Percentiles rank a stretch among this genome's conserved stretches.
phyloP scores from a whole-genome alignment of 1,140 invertebrate genomes.

The Hydropsyche tenuis region DNA sequence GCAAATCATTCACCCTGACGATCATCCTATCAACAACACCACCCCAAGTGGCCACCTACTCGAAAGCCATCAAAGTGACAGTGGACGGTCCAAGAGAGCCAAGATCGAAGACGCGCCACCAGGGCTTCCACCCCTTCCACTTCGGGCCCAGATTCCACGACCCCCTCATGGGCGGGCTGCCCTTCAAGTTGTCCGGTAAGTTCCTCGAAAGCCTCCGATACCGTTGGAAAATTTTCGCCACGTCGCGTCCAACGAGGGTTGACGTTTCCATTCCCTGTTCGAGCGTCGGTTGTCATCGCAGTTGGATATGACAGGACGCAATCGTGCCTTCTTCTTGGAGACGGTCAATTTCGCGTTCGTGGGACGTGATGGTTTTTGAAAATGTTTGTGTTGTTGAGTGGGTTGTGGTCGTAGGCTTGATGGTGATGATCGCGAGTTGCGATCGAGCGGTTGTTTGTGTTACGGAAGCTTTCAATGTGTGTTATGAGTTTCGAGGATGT shows the following conservation, averaged over 20 bases:
- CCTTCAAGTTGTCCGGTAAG: conserved; percentile 85
- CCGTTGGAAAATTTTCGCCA: conserved; percentile 15
- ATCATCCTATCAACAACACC: conserved; percentile 93
- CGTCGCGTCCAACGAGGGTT: conserved; percentile 48
- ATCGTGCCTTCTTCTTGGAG: not conserved
- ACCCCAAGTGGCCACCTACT: conserved; percentile 91
- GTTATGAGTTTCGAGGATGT: too few species aligned
- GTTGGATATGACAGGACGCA: conserved; percentile 39
- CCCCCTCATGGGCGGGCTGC: conserved; percentile 77
- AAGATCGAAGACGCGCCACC: conserved; percentile 88
- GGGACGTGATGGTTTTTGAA: too few species aligned
- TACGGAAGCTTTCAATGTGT: too few species aligned
- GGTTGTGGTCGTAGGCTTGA: not conserved
- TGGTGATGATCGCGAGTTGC: too few species aligned
- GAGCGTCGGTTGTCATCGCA: conserved; percentile 42
- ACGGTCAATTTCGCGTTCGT: not conserved
- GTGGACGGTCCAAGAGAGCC: conserved; percentile 97
- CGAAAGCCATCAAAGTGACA: conserved; percentile 97
- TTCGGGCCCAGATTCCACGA: conserved; percentile 85
- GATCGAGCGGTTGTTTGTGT: too few species aligned
- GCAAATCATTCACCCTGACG: conserved; percentile 96
- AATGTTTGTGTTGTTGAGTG: not conserved
- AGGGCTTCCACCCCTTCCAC: conserved; percentile 85
- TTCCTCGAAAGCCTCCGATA: conserved; percentile 31
- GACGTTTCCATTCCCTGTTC: conserved; percentile 49